A percentile compares a stretch with the other conserved stretches of the same genome.
These are phyloP conservation scores for Spinus olivaceus DNA, from an alignment of 2,797 vertebrate species.

Conservation along the genomic window DNA sequence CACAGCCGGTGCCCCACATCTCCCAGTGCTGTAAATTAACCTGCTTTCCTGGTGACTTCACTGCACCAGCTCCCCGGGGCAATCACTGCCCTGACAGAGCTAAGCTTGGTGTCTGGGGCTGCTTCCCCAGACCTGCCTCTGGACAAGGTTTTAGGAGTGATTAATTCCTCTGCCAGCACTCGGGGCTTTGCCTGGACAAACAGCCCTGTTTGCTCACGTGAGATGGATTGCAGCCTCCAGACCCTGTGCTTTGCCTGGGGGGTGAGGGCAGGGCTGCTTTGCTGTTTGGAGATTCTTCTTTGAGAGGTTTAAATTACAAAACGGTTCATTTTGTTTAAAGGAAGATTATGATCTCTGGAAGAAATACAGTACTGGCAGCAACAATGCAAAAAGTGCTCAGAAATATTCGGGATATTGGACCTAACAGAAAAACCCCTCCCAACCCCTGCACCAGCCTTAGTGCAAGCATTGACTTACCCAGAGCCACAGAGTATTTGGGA, in stretches of 20 bases:
- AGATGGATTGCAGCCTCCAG: not conserved
- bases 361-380: not conserved
- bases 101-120: not conserved
- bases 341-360: constrained; percentile 36
- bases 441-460: not conserved
- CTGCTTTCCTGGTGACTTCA: constrained; percentile 38
- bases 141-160: not conserved
- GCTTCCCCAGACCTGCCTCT: not conserved
- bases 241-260: not conserved
- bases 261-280: not conserved
- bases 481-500: constrained; percentile 50
- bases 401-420: not conserved
- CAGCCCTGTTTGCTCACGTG: not conserved
- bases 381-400: rapidly evolving
- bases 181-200: not conserved
- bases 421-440: not conserved
- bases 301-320: constrained; percentile 3
- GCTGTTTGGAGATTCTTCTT: not conserved
- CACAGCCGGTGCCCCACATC: constrained; percentile 27
- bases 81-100: not conserved
- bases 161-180: not conserved
- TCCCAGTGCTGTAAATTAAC: constrained; percentile 41
- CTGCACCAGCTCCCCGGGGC: not conserved
- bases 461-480: not conserved
- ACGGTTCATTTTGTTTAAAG: not conserved